These are phyloP conservation scores for Mesitornis unicolor DNA, from an alignment of 2,113 vertebrate species.

Conservation along the genomic window DNA sequence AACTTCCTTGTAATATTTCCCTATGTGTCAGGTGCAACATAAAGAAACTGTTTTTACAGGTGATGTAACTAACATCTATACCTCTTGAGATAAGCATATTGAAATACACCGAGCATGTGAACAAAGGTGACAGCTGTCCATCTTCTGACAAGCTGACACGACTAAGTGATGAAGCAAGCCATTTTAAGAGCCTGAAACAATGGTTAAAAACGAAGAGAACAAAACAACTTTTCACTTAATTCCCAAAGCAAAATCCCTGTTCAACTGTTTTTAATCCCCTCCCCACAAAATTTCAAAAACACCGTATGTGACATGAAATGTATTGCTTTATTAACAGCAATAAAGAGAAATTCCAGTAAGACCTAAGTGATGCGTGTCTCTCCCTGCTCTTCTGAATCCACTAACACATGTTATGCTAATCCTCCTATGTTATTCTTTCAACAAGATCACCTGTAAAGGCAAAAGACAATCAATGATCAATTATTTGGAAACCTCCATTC, in stretches of 20 bases:
- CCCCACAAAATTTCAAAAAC: not conserved
- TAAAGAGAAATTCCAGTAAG: not conserved
- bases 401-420: not conserved
- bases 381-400: constrained; percentile 14
- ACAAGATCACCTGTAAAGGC: not conserved
- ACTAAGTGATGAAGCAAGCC: not conserved
- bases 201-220: not conserved
- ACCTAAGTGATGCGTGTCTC: not conserved
- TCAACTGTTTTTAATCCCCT: not conserved
- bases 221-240: not conserved
- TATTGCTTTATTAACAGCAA: constrained; percentile 1
- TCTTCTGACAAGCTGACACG: not conserved
- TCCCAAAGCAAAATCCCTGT: not conserved
- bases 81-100: not conserved
- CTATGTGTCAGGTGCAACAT: not conserved
- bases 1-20: not conserved
- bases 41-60: not conserved
- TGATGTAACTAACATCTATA: not conserved
- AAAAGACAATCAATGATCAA: not conserved
- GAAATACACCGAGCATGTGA: not conserved
- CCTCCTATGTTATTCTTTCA: not conserved
- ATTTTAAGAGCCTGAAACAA: not conserved
- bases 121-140: not conserved
- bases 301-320: not conserved
- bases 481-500: not conserved